phyloP scores from a whole-genome alignment of 1,140 invertebrate species.

The Zaprionus ornatus region DNA sequence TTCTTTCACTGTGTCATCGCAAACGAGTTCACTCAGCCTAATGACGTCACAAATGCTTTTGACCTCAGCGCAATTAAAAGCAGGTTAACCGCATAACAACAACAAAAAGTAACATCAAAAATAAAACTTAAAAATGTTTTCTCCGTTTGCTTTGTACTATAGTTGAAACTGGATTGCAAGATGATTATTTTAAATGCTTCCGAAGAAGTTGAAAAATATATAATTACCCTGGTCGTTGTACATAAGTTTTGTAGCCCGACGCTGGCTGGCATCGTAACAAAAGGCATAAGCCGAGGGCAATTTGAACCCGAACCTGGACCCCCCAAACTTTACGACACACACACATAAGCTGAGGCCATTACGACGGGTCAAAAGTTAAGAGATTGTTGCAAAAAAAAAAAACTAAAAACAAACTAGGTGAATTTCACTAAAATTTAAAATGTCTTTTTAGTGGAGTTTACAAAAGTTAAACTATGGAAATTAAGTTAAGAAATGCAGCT shows the following conservation, averaged over 20 bases:
- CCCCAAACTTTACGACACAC: slow-evolving; percentile 26
- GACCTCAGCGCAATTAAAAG: slow-evolving; percentile 70
- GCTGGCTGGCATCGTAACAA: slow-evolving; percentile 42
- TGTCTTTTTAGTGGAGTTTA: slow-evolving; percentile 10
- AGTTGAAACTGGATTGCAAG: slow-evolving; percentile 60
- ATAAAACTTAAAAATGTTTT: slow-evolving; percentile 43
- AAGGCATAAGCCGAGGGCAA: slow-evolving; percentile 24
- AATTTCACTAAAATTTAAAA: slow-evolving; percentile 28
- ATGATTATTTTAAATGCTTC: slow-evolving; percentile 41
- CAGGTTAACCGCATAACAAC: slow-evolving; percentile 46
- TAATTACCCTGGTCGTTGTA: background rate
- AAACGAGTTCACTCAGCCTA: slow-evolving; percentile 18
- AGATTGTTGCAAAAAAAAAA: slow-evolving; percentile 9
- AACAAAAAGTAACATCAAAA: slow-evolving; percentile 24
- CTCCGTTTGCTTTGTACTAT: slow-evolving; percentile 19
- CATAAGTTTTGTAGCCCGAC: slow-evolving; percentile 35
- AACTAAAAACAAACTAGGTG: background rate
- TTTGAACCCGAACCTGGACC: slow-evolving; percentile 16
- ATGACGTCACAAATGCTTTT: slow-evolving; percentile 68
- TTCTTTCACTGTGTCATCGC: slow-evolving; percentile 48
- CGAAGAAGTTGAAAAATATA: slow-evolving; percentile 62
- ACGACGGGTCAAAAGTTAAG: slow-evolving; percentile 19
- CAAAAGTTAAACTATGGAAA: slow-evolving; percentile 13
- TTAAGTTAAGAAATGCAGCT: slow-evolving; percentile 9
- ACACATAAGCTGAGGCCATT: background rate